A percentile compares a stretch with the other conserved stretches of the same genome.
These are phyloP conservation scores for Vanessa cardui DNA, from an alignment of 2,888 invertebrate species.

Conservation along the genomic window DNA sequence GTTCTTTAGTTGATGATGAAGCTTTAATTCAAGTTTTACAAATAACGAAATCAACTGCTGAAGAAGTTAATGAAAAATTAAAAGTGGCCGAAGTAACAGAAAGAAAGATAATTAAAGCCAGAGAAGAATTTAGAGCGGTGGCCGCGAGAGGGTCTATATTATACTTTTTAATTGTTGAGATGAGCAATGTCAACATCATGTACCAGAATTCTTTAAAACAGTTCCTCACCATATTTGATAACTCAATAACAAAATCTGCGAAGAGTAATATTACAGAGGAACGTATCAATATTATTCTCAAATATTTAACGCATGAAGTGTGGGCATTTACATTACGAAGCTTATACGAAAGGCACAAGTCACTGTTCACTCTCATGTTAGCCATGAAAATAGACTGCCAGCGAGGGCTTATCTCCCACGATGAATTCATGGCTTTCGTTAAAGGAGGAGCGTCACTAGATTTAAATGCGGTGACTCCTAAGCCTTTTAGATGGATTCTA, in stretches of 20 bases:
- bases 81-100: conserved; percentile 96
- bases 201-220: conserved; percentile 98
- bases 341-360: conserved; percentile 96
- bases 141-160: conserved; percentile 96
- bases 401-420: conserved; percentile 90
- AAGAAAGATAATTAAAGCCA: conserved; percentile 94
- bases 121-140: conserved; percentile 97
- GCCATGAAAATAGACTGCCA: conserved; percentile 97
- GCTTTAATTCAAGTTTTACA: conserved; percentile 94
- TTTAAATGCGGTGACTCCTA: conserved; percentile 94
- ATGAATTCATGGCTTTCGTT: conserved; percentile 97
- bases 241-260: conserved; percentile 94
- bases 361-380: conserved; percentile 95
- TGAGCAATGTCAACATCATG: conserved; percentile 98
- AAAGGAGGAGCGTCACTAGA: conserved; percentile 98
- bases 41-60: conserved; percentile 93
- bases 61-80: conserved; percentile 97
- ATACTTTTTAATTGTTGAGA: conserved; percentile 98
- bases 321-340: conserved; percentile 96
- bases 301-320: conserved; percentile 94
- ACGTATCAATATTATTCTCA: conserved; percentile 93
- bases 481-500: conserved; percentile 96
- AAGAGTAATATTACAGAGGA: conserved; percentile 93
- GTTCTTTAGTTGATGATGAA: conserved; percentile 97
- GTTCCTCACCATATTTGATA: conserved; percentile 96